Percentiles rank a stretch among this genome's conserved stretches.
phyloP scores from a whole-genome alignment of 1,140 invertebrate species.

The Cyphomyrmex costatus region DNA sequence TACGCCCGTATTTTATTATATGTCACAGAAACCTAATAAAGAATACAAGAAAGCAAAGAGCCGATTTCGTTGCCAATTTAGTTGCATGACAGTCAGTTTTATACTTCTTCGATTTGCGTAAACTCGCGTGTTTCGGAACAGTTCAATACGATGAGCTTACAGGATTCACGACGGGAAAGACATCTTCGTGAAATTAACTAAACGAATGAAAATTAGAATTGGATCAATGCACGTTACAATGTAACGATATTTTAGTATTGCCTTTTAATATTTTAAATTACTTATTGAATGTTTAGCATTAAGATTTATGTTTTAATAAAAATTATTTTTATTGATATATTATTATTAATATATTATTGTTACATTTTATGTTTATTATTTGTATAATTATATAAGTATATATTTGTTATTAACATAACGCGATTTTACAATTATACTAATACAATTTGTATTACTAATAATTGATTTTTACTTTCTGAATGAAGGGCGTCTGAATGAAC shows the following conservation, averaged over 20 bases:
- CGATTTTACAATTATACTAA: neutral
- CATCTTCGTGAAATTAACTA: conserved; percentile 9
- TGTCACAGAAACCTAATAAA: conserved; percentile 6
- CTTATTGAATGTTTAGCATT: neutral
- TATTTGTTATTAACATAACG: neutral
- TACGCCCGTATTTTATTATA: neutral
- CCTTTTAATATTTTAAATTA: neutral
- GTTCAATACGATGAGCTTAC: conserved; percentile 21
- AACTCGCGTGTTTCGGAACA: conserved; percentile 48
- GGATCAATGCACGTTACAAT: conserved; percentile 11
- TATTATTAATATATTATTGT: neutral
- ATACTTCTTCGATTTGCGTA: conserved; percentile 39
- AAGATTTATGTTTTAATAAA: neutral
- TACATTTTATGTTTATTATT: neutral
- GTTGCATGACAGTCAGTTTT: conserved; percentile 43
- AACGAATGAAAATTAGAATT: conserved; percentile 20
- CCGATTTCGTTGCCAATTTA: conserved; percentile 38
- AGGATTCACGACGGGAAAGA: conserved; percentile 10
- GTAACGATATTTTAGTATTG: neutral
- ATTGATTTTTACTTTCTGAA: conserved; percentile 70
- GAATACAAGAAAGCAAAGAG: neutral
- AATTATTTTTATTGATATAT: neutral
- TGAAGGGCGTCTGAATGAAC: conserved; percentile 44
- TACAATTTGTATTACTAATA: neutral
- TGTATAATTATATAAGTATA: neutral